Percentiles rank a stretch among this genome's conserved stretches.
These are phyloP conservation scores for Cyprinus carpio DNA, from an alignment of 2,113 vertebrate species.

Conservation along the genomic window DNA sequence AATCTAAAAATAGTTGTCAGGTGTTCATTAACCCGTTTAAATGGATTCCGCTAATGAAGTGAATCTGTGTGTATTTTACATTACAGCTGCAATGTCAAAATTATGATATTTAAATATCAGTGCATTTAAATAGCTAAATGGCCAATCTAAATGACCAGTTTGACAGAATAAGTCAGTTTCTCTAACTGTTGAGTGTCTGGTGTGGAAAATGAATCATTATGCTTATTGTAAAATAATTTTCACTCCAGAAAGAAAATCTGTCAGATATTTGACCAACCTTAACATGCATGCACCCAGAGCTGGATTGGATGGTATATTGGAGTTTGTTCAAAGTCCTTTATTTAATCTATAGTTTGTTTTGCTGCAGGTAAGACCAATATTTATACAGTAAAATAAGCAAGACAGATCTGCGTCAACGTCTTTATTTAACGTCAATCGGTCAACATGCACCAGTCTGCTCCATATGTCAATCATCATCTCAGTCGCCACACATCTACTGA, in stretches of 20 bases:
- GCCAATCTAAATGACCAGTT: background rate
- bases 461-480: background rate
- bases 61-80: background rate
- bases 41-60: background rate
- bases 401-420: background rate
- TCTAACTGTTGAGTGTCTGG: background rate
- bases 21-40: background rate
- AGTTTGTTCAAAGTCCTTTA: background rate
- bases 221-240: background rate
- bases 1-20: background rate
- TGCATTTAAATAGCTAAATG: background rate
- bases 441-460: background rate
- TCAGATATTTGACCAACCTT: background rate
- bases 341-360: background rate
- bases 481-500: background rate
- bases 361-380: background rate
- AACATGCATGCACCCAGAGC: background rate
- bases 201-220: background rate
- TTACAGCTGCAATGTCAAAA: background rate
- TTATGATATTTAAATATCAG: background rate
- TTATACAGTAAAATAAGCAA: background rate
- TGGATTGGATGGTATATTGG: background rate
- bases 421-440: background rate
- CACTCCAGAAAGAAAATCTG: too few relatives aligned
- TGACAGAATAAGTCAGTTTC: constrained; percentile 4